A percentile compares a stretch with the other conserved stretches of the same genome.
Evolutionary conservation across 2,888 invertebrate species (phyloP).

Genomic region (Lepidocyrtinus sp.): DNA sequence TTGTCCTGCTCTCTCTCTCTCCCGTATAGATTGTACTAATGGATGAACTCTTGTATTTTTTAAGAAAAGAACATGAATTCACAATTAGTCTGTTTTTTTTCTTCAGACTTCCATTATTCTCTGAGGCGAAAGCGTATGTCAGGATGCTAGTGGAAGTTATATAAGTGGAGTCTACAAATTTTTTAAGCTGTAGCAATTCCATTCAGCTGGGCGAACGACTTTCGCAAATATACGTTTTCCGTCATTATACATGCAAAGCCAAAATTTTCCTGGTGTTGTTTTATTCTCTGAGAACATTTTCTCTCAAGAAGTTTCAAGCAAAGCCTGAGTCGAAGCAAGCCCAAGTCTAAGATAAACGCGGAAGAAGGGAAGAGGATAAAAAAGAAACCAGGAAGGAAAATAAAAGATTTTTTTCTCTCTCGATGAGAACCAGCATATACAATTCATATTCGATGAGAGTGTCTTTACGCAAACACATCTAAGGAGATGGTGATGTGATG

Average conservation of each 20-base stretch:
- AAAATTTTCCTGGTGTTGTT: too few species aligned
- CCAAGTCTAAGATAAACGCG: slow-evolving; percentile 25
- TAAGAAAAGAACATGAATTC: slow-evolving; percentile 2
- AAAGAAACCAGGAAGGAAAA: slow-evolving; percentile 45
- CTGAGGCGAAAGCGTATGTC: background rate
- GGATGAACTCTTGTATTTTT: background rate
- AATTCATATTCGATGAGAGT: slow-evolving; percentile 8
- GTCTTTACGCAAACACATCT: background rate
- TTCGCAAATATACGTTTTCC: background rate
- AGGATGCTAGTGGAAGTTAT: background rate
- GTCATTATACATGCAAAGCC: too few species aligned
- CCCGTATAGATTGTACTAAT: too few species aligned
- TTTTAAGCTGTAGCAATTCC: slow-evolving; percentile 2
- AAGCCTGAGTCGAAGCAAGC: too few species aligned
- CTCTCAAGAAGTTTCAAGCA: too few species aligned
- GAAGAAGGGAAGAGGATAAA: slow-evolving; percentile 5
- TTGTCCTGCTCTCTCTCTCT: background rate
- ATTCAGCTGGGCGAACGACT: slow-evolving; percentile 18
- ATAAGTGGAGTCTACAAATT: too few species aligned
- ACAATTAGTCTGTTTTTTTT: slow-evolving; percentile 2
- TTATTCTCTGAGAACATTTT: too few species aligned
- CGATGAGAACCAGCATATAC: slow-evolving; percentile 1
- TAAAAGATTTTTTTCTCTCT: slow-evolving; percentile 40
- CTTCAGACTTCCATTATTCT: background rate
- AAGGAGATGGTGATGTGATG: too few species aligned